A percentile compares a stretch with the other conserved stretches of the same genome.
These are phyloP conservation scores for Gallirallus australis DNA, from an alignment of 2,797 vertebrate genomes.

Conservation along the genomic window DNA sequence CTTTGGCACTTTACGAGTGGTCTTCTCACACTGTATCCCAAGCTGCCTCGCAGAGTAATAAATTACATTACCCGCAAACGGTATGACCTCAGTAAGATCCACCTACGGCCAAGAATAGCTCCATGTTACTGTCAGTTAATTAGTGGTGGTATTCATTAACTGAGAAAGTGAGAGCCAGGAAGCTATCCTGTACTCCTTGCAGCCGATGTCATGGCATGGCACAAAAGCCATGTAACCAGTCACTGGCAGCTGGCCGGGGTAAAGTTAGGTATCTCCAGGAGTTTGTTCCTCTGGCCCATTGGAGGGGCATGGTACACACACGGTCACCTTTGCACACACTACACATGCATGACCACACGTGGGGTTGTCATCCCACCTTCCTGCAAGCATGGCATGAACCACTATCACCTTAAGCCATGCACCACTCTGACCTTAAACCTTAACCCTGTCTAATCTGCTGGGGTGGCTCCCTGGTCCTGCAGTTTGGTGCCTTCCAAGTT, in stretches of 20 bases:
- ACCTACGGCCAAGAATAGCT: constrained; percentile 66
- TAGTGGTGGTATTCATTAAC: constrained; percentile 67
- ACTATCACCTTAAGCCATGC: accelerated
- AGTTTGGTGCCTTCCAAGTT: background rate
- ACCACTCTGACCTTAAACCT: background rate
- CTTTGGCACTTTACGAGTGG: constrained; percentile 58
- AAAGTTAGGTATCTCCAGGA: background rate
- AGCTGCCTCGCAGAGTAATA: constrained; percentile 55
- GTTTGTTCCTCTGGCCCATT: background rate
- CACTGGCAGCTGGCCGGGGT: background rate
- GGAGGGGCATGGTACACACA: accelerated
- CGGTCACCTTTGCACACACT: background rate
- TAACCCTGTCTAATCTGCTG: background rate
- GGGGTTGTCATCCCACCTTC: background rate
- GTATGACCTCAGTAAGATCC: constrained; percentile 72
- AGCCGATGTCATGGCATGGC: background rate
- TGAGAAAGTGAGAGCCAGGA: constrained; percentile 58
- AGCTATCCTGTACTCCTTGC: constrained; percentile 19
- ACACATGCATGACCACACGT: too few species aligned
- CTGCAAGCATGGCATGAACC: background rate
- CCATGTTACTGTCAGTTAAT: constrained; percentile 75
- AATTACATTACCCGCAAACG: constrained; percentile 59
- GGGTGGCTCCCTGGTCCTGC: background rate
- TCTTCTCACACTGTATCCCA: constrained; percentile 44
- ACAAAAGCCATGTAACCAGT: background rate